Conservation (phyloP, 2,888 invertebrate genomes). For the Pediacus dermestoides region DNA sequence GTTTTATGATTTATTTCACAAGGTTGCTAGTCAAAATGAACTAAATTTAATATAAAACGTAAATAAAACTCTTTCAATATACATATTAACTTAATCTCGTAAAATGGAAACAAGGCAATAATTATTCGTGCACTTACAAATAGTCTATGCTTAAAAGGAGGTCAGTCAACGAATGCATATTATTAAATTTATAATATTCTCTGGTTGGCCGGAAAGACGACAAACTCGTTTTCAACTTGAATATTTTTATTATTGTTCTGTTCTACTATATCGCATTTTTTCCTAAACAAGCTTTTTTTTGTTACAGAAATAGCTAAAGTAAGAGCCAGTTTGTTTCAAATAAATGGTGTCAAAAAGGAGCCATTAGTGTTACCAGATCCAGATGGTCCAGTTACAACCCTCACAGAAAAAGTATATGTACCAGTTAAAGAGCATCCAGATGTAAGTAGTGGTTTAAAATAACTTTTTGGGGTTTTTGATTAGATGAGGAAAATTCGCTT, state of each 20-base stretch:
- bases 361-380: slow-evolving; percentile 87
- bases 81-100: no score
- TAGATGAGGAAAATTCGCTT: no score
- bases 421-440: slow-evolving; percentile 99
- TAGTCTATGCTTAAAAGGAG: no score
- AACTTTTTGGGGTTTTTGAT: not conserved
- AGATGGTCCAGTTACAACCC: slow-evolving; percentile 84
- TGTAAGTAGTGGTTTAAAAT: slow-evolving; percentile 64
- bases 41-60: no score
- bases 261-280: slow-evolving; percentile 4
- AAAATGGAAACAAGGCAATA: no score
- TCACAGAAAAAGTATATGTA: slow-evolving; percentile 99
- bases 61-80: no score
- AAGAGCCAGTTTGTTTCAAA: slow-evolving; percentile 96
- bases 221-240: slow-evolving; percentile 4
- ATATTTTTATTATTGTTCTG: no score
- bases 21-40: no score
- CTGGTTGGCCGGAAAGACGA: not conserved
- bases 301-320: slow-evolving; percentile 97
- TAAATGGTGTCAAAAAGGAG: slow-evolving; percentile 95
- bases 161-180: no score
- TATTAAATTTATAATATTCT: not conserved
- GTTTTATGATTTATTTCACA: no score
- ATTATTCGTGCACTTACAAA: no score
- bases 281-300: slow-evolving; percentile 40